These are phyloP conservation scores for Drosophila pegasa DNA, from an alignment of 2,888 invertebrate genomes.

Conservation along the genomic window DNA sequence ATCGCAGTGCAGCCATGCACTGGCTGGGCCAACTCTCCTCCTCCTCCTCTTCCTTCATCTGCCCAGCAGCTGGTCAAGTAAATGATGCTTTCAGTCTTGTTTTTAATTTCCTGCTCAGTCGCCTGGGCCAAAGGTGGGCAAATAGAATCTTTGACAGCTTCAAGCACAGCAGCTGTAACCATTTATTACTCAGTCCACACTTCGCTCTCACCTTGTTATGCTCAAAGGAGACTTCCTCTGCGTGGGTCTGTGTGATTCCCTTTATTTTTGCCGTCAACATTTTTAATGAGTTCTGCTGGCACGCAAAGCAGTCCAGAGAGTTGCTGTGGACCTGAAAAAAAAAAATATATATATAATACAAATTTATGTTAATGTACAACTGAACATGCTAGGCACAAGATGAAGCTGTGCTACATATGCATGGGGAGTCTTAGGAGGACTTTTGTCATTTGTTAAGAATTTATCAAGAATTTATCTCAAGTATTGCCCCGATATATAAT, in stretches of 20 bases:
- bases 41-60: neutral
- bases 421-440: neutral
- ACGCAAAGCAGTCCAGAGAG: neutral
- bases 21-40: neutral
- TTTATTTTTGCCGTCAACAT: constrained; percentile 7
- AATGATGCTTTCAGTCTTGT: constrained; percentile 30
- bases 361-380: neutral
- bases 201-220: neutral
- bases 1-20: constrained; percentile 1
- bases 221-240: neutral
- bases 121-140: neutral
- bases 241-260: neutral
- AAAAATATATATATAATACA: neutral
- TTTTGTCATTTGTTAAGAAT: neutral
- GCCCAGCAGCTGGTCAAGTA: constrained; percentile 2
- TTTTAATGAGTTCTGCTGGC: constrained; percentile 2
- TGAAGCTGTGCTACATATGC: neutral
- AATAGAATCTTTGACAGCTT: constrained; percentile 15
- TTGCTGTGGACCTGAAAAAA: neutral
- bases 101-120: constrained; percentile 12
- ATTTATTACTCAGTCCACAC: constrained; percentile 6
- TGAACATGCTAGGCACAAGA: neutral
- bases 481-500: no score
- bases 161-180: constrained; percentile 17
- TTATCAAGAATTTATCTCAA: no score